These are phyloP conservation scores for Platynereis dumerilii DNA, from an alignment of 2,888 invertebrate genomes.

Conservation along the genomic window DNA sequence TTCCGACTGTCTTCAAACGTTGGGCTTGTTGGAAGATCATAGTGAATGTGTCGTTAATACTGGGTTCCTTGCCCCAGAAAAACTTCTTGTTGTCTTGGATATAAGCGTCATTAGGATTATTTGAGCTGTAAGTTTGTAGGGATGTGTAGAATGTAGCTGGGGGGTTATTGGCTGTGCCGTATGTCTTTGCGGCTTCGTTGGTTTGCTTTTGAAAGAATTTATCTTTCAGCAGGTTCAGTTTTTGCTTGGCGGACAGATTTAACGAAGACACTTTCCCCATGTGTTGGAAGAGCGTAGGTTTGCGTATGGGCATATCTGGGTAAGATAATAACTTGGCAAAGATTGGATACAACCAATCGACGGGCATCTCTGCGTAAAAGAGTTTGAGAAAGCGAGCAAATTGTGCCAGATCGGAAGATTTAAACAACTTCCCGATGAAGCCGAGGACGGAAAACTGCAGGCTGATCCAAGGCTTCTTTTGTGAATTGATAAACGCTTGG, in stretches of 20 bases:
- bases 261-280: background rate
- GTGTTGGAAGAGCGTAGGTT: conserved; percentile 10
- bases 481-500: background rate
- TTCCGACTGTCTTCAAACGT: background rate
- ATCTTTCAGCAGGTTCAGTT: conserved; percentile 4
- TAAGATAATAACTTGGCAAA: conserved; percentile 1
- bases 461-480: background rate
- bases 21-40: background rate
- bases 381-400: background rate
- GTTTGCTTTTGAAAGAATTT: background rate
- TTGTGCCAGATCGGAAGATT: background rate
- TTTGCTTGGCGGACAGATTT: background rate
- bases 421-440: conserved; percentile 5
- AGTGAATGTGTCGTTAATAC: background rate
- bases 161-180: background rate
- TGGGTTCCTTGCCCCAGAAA: conserved; percentile 5
- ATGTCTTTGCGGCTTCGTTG: background rate
- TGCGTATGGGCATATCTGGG: background rate
- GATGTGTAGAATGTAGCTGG: background rate
- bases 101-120: background rate
- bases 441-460: conserved; percentile 5
- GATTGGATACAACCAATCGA: background rate
- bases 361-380: conserved; percentile 5
- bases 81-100: background rate
- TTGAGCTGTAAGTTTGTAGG: background rate